Conservation (phyloP, 1,140 invertebrate species). For the Heliothis virescens region DNA sequence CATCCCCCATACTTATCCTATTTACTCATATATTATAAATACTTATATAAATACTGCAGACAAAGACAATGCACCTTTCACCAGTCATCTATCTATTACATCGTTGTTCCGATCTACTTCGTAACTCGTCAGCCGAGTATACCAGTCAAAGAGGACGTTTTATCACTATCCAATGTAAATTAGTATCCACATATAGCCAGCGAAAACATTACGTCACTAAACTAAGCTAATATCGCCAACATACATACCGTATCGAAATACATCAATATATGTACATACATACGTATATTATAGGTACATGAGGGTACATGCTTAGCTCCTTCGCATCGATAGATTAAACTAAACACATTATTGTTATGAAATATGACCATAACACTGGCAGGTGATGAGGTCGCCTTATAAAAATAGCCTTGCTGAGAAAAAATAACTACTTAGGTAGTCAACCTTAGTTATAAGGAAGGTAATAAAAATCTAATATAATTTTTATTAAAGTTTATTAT, state of each 20-base stretch:
- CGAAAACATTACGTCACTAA: constrained; percentile 8
- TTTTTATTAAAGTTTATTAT: too few species aligned
- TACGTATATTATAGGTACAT: too few species aligned
- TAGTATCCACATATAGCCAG: neutral
- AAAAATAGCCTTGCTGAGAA: too few species aligned
- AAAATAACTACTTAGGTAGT: too few species aligned
- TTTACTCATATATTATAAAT: too few species aligned
- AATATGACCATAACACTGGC: neutral
- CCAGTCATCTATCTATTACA: too few species aligned
- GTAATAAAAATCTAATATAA: neutral
- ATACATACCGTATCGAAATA: neutral
- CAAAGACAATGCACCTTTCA: too few species aligned
- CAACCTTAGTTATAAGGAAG: too few species aligned
- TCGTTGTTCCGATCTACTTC: too few species aligned
- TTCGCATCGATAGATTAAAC: neutral
- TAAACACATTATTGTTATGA: neutral
- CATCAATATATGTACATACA: neutral
- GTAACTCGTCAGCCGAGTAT: neutral
- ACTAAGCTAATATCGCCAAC: neutral
- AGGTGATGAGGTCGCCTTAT: too few species aligned
- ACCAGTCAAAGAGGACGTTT: constrained; percentile 1
- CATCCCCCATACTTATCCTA: too few species aligned
- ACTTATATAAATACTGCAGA: too few species aligned
- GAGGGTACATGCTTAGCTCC: neutral
- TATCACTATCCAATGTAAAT: neutral